These are phyloP conservation scores for Anadara kagoshimensis DNA, from an alignment of 1,140 invertebrate genomes.

Conservation along the genomic window DNA sequence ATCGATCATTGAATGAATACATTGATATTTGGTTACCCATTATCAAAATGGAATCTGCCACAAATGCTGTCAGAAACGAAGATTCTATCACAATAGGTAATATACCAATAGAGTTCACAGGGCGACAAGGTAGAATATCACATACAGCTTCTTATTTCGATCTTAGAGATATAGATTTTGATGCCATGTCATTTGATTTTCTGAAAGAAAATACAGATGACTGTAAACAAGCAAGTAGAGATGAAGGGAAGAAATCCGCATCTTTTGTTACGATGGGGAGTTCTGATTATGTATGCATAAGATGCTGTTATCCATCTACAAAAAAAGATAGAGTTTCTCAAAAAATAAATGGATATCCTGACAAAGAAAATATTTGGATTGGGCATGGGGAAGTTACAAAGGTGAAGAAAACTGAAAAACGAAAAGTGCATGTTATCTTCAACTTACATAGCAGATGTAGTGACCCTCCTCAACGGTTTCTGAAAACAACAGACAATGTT, in stretches of 20 bases:
- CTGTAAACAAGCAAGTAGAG: no score
- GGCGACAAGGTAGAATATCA: conserved; percentile 26
- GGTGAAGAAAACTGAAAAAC: background rate
- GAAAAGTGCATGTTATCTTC: conserved; percentile 4
- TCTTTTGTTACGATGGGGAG: background rate
- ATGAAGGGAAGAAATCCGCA: background rate
- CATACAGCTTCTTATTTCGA: conserved; percentile 34
- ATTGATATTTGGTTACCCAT: conserved; percentile 39
- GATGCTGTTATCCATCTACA: background rate
- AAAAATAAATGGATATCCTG: background rate
- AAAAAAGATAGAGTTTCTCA: background rate
- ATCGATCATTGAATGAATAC: conserved; percentile 32
- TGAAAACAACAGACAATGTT: conserved; percentile 1
- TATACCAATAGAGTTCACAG: conserved; percentile 7
- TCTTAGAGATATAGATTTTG: conserved; percentile 40
- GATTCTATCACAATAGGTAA: conserved; percentile 34
- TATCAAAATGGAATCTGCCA: conserved; percentile 48
- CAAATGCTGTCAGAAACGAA: conserved; percentile 12
- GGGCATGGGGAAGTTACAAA: conserved; percentile 12
- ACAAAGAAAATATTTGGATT: background rate
- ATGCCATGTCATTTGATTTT: conserved; percentile 10
- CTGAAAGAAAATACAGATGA: background rate
- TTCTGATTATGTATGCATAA: conserved; percentile 10
- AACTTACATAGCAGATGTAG: conserved; percentile 5
- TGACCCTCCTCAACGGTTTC: background rate